Evolutionary conservation across 2,113 vertebrate genomes (phyloP), one percentile per base, ranked within the genome.

Genomic region (Pteruthius melanotis): DNA sequence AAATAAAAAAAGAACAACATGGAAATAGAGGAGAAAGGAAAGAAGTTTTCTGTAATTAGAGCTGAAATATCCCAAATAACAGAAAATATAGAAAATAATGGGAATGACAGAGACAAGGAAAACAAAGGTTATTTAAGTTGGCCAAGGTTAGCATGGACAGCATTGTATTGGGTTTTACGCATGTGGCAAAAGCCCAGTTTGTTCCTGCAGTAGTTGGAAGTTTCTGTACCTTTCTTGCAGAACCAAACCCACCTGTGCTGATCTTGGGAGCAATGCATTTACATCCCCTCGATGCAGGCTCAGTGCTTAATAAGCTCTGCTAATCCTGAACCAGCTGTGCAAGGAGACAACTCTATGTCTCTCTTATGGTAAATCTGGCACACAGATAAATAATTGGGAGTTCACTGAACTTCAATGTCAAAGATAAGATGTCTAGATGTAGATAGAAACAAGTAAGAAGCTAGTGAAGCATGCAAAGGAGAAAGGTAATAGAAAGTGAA

Each of bases 271-370:
- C 39, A 70, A 53, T 1, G 8, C 15, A n/a, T 86, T 89, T 83
- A 57, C 0, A 5, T 26, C 6, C 20, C 20, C 1, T 1, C 0
- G 0, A 66, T 20, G 33, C 17, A 74, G n/a, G 11, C 3, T 57
- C 65, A 57, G 42, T 2, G 2, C 56, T 89, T 70, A 61, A 49
- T 10, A 77, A 45, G 20, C 33, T 81, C 30, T 71, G 47, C 72
- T 78, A 64, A 78, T 70, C 35, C 72, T 75, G 60, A 91, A 16
- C 27, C 81, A 82, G 35, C 35, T 52, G 54, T 50, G 56, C 52
- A 44, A 87, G 77, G 33, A 83, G 84, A 70, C 24, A 81, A 23
- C 64, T 66, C 44, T 52, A 7, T 45, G 12, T 28, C 42, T 70
- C 35, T 59, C 30, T 66, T 52, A 35, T 17, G 60, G 64, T 50